Evolutionary conservation across 2,888 invertebrate species (phyloP), one percentile per base, ranked within the genome.

Genomic region (Augiades crinisus): DNA sequence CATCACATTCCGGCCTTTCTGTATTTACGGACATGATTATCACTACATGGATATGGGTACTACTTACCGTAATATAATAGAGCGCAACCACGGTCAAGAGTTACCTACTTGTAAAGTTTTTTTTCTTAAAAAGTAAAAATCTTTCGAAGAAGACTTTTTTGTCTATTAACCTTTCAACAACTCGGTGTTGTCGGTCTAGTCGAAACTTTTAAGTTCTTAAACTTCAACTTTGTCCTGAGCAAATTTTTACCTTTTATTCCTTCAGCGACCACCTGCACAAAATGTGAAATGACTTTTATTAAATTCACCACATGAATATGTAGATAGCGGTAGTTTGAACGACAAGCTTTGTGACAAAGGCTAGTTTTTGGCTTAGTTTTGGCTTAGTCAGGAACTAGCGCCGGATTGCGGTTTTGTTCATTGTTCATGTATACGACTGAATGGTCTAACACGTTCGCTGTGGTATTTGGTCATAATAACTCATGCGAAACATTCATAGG

Each of bases 271-370:
- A 41, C 34, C 49, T 49, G 41, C 41, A 13, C 24, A 36, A 41
- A 41, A 50, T 43, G 41, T 43, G 49, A 24, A 27, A 43, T 41
- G 33, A 17, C 40, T 27, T 53, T 57, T 60, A 60, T 61, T 58
- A 57, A 58, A 58, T 58, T 59, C 47, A 52, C 55, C 55, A 47
- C 57, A 56, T 58, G 56, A 61, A 61, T 61, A 61, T 61, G 58
- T 56, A 61, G 55, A 61, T 54, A 40, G 49, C 46, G 30, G 53
- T 33, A 17, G 33, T 22, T 16, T 16, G 5, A 19, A 19, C 24
- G 4, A 19, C 8, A 10, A 10, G 10, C 30, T 49, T 47, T 47
- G 31, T 16, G 33, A 49, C 33, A 10, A 3, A n/a, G 8, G 24
- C 22, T 47, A 33, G 40, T 49, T 43, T 43, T 43, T 50, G 36